phyloP scores from a whole-genome alignment of 2,113 vertebrate genomes.

The Pedetes capensis region DNA sequence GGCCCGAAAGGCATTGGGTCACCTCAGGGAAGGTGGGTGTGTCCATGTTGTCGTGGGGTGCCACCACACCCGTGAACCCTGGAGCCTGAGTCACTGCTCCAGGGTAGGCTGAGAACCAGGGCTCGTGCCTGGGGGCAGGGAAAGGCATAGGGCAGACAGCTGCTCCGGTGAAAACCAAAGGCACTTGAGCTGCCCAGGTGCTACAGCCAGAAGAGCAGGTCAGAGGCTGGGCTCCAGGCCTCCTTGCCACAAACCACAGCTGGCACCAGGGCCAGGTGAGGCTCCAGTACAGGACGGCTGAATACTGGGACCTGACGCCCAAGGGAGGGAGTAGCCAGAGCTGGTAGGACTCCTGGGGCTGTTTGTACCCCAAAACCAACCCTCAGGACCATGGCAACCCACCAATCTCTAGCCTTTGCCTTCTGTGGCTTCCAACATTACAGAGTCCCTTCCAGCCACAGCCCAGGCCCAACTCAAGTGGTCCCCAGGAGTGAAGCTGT shows the following conservation, averaged over 20 bases:
- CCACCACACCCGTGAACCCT: slow-evolving; percentile 26
- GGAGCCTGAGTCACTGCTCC: slow-evolving; percentile 26
- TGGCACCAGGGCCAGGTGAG: not conserved
- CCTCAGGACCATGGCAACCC: not conserved
- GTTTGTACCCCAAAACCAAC: not conserved
- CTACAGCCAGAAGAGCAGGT: not conserved
- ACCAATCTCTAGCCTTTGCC: not conserved
- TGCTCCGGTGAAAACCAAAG: not conserved
- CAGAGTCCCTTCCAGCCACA: not conserved
- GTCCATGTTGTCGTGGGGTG: not conserved
- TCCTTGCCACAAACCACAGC: too few species aligned
- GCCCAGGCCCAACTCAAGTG: not conserved
- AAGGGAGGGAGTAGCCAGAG: not conserved
- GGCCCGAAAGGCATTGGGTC: not conserved
- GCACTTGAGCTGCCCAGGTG: not conserved
- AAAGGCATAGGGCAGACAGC: fast-evolving
- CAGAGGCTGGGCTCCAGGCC: too few species aligned
- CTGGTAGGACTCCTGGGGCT: not conserved
- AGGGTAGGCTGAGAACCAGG: not conserved
- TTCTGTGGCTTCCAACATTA: not conserved
- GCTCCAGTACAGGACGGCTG: not conserved
- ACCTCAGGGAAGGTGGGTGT: not conserved
- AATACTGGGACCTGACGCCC: not conserved
- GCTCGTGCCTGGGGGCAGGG: not conserved
- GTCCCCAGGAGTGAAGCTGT: not conserved